These are phyloP conservation scores for Apantesis nais DNA, from an alignment of 2,888 invertebrate genomes.

Conservation along the genomic window DNA sequence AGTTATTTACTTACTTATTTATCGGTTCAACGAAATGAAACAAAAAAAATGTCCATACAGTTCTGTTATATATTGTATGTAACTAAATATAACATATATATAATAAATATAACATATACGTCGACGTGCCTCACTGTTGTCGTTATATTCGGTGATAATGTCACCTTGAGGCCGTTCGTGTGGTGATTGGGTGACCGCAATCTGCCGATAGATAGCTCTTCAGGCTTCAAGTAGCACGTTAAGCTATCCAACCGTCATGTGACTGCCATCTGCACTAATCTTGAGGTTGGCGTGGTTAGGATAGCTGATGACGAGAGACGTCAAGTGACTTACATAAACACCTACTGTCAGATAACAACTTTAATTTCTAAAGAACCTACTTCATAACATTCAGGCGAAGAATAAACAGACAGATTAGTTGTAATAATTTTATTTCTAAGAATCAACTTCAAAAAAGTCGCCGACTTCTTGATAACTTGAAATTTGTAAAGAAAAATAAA, in stretches of 20 bases:
- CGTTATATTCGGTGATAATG: neutral
- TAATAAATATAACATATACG: too few relatives aligned
- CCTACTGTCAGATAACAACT: neutral
- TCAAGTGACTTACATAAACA: neutral
- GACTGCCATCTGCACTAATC: neutral
- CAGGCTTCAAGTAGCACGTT: constrained; percentile 4
- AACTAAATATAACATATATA: too few relatives aligned
- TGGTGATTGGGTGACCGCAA: constrained; percentile 5
- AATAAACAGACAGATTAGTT: neutral
- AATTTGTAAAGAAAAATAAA: too few relatives aligned
- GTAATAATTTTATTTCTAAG: too few relatives aligned
- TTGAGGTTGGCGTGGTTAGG: neutral
- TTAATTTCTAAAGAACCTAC: too few relatives aligned
- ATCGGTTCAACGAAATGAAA: too few relatives aligned
- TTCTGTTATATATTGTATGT: too few relatives aligned
- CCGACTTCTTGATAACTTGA: too few relatives aligned
- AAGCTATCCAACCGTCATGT: neutral
- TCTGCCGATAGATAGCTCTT: constrained; percentile 1
- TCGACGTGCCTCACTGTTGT: neutral
- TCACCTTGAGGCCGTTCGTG: neutral
- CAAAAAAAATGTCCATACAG: neutral
- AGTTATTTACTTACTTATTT: too few relatives aligned
- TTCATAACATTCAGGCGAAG: neutral
- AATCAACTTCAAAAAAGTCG: too few relatives aligned
- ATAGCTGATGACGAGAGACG: neutral